Conservation (phyloP, 1,140 invertebrate genomes). For the Drosophila neocordata region DNA sequence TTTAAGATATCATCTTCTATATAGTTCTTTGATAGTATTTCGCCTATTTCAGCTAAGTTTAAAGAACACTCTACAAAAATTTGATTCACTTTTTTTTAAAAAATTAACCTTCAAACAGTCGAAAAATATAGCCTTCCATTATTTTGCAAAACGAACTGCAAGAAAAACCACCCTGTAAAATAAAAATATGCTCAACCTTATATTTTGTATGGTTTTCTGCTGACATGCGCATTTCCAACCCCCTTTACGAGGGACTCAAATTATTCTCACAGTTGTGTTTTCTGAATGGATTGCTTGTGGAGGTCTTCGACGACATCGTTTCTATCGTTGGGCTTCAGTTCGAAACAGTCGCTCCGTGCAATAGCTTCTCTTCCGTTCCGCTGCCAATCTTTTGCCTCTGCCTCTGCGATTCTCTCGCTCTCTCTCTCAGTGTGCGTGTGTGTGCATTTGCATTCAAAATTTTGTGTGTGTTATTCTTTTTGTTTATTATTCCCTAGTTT, state of each 20-base stretch:
- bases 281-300: constrained; percentile 26
- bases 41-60: no score
- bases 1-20: no score
- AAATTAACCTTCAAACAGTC: no score
- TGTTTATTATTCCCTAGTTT: neutral
- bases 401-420: neutral
- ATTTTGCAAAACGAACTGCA: neutral
- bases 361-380: constrained; percentile 30
- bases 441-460: constrained; percentile 1
- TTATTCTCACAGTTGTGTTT: constrained; percentile 4
- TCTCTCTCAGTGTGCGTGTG: neutral
- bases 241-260: constrained; percentile 28
- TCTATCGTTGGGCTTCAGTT: constrained; percentile 30
- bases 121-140: neutral
- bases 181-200: constrained; percentile 27
- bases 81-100: no score
- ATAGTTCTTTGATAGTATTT: no score
- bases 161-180: constrained; percentile 52
- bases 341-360: constrained; percentile 62
- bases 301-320: constrained; percentile 13
- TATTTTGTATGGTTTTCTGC: constrained; percentile 33
- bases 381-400: neutral
- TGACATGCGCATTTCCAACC: constrained; percentile 73
- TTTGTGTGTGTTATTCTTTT: neutral
- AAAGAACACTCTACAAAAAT: no score